These are phyloP conservation scores for Cavia aperea DNA, from an alignment of 2,113 vertebrate species.

Conservation along the genomic window DNA sequence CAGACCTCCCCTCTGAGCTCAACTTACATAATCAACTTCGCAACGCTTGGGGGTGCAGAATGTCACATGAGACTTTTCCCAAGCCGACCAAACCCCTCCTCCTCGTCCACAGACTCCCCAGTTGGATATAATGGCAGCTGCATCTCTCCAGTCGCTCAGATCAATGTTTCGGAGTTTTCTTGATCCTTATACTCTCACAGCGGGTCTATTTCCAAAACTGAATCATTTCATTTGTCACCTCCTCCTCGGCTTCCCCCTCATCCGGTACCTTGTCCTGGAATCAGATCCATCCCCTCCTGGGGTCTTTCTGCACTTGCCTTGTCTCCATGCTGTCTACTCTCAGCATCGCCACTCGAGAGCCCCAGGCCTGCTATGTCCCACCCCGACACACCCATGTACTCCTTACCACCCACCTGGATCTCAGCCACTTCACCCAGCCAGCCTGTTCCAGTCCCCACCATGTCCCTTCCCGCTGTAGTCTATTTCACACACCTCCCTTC, in stretches of 20 bases:
- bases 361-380: not conserved
- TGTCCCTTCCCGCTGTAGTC: not conserved
- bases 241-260: not conserved
- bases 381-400: not conserved
- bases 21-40: not conserved
- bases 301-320: not conserved
- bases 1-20: not conserved
- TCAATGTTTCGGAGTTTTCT: not conserved
- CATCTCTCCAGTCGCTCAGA: not conserved
- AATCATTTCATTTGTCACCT: not conserved
- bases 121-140: not conserved
- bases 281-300: not conserved
- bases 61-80: not conserved
- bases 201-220: not conserved
- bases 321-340: not conserved
- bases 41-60: not conserved
- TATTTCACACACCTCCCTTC: not conserved
- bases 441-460: accelerated
- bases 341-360: not conserved
- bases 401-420: not conserved
- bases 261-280: not conserved
- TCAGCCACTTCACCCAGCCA: not conserved
- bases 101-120: not conserved
- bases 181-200: not conserved
- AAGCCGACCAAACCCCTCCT: not conserved